Evolutionary conservation across 2,888 invertebrate species (phyloP).

Genomic region (Slavum lentiscoides): DNA sequence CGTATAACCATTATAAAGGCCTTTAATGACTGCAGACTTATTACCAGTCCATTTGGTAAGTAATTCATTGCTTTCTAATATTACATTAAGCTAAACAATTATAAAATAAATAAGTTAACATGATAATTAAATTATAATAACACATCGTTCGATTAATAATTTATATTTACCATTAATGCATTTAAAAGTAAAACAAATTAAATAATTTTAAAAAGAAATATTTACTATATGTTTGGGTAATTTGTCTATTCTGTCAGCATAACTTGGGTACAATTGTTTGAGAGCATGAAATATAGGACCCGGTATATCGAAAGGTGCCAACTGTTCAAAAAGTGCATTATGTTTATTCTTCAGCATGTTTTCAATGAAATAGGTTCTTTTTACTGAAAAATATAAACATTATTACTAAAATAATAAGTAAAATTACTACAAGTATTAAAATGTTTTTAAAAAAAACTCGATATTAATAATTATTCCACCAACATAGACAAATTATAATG

Average conservation of each 20-base stretch:
- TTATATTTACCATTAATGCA: neutral
- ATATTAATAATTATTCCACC: neutral
- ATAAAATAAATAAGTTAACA: neutral
- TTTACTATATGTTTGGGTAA: slow-evolving; percentile 42
- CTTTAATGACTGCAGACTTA: neutral
- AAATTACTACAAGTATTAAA: slow-evolving; percentile 4
- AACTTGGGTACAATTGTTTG: slow-evolving; percentile 29
- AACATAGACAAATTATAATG: neutral
- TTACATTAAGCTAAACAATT: slow-evolving; percentile 25
- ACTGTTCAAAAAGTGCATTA: slow-evolving; percentile 42
- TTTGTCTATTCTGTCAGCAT: slow-evolving; percentile 39
- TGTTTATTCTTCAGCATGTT: slow-evolving; percentile 40
- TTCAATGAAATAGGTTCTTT: slow-evolving; percentile 34
- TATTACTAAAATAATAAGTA: neutral
- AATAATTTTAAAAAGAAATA: neutral
- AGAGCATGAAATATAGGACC: slow-evolving; percentile 35
- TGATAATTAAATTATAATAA: neutral
- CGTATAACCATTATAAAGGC: slow-evolving; percentile 39
- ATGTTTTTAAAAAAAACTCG: neutral
- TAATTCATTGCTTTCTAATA: slow-evolving; percentile 40
- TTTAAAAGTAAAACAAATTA: neutral
- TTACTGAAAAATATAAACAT: slow-evolving; percentile 27
- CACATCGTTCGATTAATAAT: neutral
- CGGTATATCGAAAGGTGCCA: slow-evolving; percentile 8
- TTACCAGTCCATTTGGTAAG: slow-evolving; percentile 40